phyloP scores from a whole-genome alignment of 2,888 invertebrate species.

The Epinotia bilunana region DNA sequence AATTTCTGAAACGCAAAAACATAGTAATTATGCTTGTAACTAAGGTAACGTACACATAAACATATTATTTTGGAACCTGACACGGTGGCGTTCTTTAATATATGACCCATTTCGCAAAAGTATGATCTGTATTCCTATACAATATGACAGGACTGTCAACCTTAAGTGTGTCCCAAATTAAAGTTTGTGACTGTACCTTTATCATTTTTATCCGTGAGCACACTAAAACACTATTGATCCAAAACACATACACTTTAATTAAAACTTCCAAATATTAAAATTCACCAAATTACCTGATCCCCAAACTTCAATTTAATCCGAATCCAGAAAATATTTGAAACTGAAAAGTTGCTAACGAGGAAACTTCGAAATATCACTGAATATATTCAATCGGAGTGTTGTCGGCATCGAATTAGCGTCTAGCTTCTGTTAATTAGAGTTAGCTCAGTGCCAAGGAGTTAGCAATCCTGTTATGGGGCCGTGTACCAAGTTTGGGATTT shows the following conservation, averaged over 20 bases:
- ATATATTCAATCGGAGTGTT: conserved; percentile 55
- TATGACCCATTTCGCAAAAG: too few species aligned
- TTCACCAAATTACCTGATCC: not conserved
- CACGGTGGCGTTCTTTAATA: too few species aligned
- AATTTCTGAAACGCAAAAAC: too few species aligned
- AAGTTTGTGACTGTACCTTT: too few species aligned
- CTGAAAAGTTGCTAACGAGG: conserved; percentile 35
- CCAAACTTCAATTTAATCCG: conserved; percentile 9
- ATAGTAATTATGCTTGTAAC: too few species aligned
- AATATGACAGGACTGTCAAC: too few species aligned
- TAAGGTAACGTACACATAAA: too few species aligned
- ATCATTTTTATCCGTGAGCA: too few species aligned
- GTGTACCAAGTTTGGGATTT: conserved; percentile 15
- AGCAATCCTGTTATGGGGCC: conserved; percentile 64
- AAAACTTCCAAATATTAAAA: not conserved
- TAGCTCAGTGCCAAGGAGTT: conserved; percentile 58
- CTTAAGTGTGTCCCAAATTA: too few species aligned
- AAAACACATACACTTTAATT: not conserved
- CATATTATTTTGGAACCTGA: too few species aligned
- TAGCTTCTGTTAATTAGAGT: conserved; percentile 64
- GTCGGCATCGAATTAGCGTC: conserved; percentile 55
- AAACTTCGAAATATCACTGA: conserved; percentile 41
- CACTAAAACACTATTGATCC: not conserved
- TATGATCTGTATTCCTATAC: too few species aligned
- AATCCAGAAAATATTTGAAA: conserved; percentile 23